Evolutionary conservation across 2,113 vertebrate species (phyloP), one percentile per base, ranked within the genome.

Genomic region (Vidua macroura): DNA sequence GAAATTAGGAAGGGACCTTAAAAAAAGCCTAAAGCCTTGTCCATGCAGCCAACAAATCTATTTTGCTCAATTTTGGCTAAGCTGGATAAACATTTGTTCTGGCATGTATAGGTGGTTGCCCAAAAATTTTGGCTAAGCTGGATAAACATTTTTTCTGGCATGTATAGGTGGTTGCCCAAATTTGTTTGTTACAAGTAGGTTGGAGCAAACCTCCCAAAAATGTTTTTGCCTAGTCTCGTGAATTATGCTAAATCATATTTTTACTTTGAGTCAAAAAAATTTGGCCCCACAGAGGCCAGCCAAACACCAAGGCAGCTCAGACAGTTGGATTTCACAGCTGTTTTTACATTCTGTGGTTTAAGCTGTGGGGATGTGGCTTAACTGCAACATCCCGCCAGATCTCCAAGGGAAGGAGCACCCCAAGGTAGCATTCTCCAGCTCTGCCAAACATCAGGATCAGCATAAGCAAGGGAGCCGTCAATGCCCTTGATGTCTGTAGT

Each of bases 131-230:
- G 77, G 72, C 90, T 90, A 35, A 35, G 35, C 35, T 35, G 35
- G 35, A 35, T 82, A 91, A 95, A 96, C 86, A 87, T 96, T 94
- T 95, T 95, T 96, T 95, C 93, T 94, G 96, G 93, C 91, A 33
- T 37, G 25, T 82, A 73, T 76, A 88, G 68, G 60, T 91, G 43
- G 49, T 86, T 68, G 82, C 83, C 94, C 76, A 86, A 72, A 86
- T 94, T 85, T 95, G 75, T 95, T 95, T 96, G 79, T 93, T 94
- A 81, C 49, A 78, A 92, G 56, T 74, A 77, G 17, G 33, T 53
- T 91, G 82, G 67, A 92, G 88, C 8, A 21, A 88, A 37, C 6
- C 41, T 88, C 86, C 63, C 48, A 91, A 70, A 96, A 94, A 64
- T 74, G 44, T 64, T 91, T 92, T 94, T 90, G 83, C 92, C 90